Evolutionary conservation across 2,113 vertebrate species (phyloP).

Genomic region (Uropsilus gracilis): DNA sequence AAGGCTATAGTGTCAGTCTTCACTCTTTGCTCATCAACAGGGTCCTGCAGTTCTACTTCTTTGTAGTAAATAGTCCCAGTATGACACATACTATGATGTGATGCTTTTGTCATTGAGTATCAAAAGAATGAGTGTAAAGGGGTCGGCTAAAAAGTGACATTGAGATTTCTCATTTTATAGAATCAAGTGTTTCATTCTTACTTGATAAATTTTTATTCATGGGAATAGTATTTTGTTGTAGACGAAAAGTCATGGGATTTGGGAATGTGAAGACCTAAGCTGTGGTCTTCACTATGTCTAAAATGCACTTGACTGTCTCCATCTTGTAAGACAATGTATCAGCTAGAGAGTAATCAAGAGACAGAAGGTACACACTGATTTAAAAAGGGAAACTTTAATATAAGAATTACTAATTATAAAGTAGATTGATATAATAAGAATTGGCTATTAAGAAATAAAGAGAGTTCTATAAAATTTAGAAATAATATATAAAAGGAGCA

Average conservation of each 20-base stretch:
- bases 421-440: neutral
- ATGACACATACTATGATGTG: rapidly evolving
- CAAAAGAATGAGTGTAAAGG: neutral
- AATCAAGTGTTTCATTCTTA: neutral
- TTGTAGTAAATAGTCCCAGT: neutral
- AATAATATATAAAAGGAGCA: neutral
- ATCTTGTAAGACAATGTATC: neutral
- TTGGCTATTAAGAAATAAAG: neutral
- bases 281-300: neutral
- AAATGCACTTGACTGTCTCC: neutral
- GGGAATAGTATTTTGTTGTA: neutral
- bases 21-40: neutral
- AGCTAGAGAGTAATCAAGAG: neutral
- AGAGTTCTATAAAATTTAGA: neutral
- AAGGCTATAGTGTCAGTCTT: neutral
- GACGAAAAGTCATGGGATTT: neutral
- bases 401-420: neutral
- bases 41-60: neutral
- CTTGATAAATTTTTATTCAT: neutral
- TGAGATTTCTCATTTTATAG: neutral
- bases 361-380: neutral
- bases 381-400: conserved; percentile 11
- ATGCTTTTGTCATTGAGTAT: neutral
- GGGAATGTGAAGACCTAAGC: neutral
- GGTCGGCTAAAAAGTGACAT: neutral